phyloP scores from a whole-genome alignment of 2,797 vertebrate genomes.

The Lepidocolaptes lacrymiger region DNA sequence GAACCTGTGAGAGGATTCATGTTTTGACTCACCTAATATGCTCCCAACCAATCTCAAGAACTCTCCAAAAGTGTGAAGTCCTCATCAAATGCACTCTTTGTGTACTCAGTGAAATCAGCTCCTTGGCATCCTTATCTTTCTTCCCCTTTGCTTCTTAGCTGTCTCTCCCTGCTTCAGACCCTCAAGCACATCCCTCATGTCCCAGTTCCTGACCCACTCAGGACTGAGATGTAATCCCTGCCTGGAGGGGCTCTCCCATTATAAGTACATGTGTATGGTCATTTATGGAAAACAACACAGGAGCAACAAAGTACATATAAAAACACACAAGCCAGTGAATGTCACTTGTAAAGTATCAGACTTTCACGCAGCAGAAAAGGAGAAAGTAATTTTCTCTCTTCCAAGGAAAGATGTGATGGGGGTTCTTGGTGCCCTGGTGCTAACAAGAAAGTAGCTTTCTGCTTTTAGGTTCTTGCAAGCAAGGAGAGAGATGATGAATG shows the following conservation, averaged over 20 bases:
- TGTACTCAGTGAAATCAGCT: neutral
- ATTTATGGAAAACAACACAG: neutral
- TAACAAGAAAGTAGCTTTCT: neutral
- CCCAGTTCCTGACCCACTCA: neutral
- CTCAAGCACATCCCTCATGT: neutral
- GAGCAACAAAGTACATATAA: accelerated
- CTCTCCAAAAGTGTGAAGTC: neutral
- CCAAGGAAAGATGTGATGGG: neutral
- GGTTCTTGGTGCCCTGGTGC: neutral
- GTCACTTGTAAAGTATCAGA: neutral
- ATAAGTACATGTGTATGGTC: neutral
- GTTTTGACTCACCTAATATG: neutral
- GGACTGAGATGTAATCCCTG: neutral
- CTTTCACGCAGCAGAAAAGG: neutral
- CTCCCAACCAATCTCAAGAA: neutral
- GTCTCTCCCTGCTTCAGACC: neutral
- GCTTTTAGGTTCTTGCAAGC: neutral
- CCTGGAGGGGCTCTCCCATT: neutral
- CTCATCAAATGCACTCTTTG: neutral
- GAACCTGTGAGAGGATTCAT: neutral
- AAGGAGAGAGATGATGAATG: neutral
- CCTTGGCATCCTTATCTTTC: neutral
- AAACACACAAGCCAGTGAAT: accelerated
- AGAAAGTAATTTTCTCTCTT: neutral
- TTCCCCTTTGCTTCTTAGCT: neutral